Evolutionary conservation across 2,113 vertebrate genomes (phyloP).

Genomic region (Fregetta grallaria): DNA sequence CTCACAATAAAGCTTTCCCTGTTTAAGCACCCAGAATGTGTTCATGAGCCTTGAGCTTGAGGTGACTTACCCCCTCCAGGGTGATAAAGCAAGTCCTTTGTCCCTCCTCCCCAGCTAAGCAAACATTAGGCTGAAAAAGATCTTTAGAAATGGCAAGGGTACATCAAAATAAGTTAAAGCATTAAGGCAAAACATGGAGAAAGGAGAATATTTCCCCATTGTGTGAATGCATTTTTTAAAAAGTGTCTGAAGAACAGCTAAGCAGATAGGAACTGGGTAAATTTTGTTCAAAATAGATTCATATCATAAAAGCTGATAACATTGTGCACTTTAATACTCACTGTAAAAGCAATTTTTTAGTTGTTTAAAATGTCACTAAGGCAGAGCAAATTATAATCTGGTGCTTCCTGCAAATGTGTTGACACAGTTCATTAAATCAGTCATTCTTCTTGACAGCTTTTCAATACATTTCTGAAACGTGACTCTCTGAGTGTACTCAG

Average conservation of each 20-base stretch:
- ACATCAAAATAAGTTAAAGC: neutral
- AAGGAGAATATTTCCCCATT: neutral
- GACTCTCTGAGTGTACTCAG: neutral
- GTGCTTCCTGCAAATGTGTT: constrained; percentile 36
- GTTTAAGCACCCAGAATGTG: neutral
- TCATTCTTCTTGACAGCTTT: constrained; percentile 42
- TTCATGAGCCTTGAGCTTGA: neutral
- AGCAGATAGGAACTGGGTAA: neutral
- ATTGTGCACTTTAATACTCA: neutral
- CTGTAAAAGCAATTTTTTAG: constrained; percentile 29
- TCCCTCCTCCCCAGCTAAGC: neutral
- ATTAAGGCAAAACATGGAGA: neutral
- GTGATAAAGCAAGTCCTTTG: neutral
- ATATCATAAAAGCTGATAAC: neutral
- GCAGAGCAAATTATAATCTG: constrained; percentile 35
- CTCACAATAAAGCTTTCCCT: neutral
- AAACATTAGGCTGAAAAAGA: neutral
- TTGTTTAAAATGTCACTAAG: constrained; percentile 21
- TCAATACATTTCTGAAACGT: neutral
- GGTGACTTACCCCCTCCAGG: neutral
- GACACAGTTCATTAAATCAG: constrained; percentile 52
- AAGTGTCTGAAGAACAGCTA: neutral
- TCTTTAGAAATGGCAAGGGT: neutral
- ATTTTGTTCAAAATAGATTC: constrained; percentile 15
- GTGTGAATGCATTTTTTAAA: neutral